A percentile compares a stretch with the other conserved stretches of the same genome.
These are phyloP conservation scores for Myzus persicae DNA, from an alignment of 1,140 invertebrate species.

Conservation along the genomic window DNA sequence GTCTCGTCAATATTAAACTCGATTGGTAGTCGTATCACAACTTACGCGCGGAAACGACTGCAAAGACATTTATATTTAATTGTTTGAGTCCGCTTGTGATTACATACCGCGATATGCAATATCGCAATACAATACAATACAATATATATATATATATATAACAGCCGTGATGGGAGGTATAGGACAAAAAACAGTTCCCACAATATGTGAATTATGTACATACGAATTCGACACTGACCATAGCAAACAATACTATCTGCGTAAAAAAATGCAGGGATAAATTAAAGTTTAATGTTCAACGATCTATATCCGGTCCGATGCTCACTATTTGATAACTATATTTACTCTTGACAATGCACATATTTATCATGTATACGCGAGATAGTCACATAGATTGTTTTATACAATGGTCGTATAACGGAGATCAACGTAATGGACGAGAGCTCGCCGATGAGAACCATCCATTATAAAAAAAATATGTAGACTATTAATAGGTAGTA, in stretches of 20 bases:
- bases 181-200: neutral
- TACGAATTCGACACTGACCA: neutral
- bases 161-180: neutral
- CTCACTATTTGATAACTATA: neutral
- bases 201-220: neutral
- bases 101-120: neutral
- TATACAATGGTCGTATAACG: neutral
- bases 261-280: neutral
- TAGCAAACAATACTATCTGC: neutral
- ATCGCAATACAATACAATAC: neutral
- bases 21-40: neutral
- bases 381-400: neutral
- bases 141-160: neutral
- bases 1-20: neutral
- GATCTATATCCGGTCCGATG: neutral
- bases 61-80: neutral
- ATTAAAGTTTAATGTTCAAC: neutral
- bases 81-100: neutral
- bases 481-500: too few species aligned
- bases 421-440: neutral
- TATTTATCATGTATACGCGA: neutral
- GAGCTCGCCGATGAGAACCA: neutral
- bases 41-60: neutral
- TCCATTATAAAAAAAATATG: neutral
- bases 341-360: neutral